These are phyloP conservation scores for Lutraria lutraria DNA, from an alignment of 2,888 invertebrate species.

Conservation along the genomic window DNA sequence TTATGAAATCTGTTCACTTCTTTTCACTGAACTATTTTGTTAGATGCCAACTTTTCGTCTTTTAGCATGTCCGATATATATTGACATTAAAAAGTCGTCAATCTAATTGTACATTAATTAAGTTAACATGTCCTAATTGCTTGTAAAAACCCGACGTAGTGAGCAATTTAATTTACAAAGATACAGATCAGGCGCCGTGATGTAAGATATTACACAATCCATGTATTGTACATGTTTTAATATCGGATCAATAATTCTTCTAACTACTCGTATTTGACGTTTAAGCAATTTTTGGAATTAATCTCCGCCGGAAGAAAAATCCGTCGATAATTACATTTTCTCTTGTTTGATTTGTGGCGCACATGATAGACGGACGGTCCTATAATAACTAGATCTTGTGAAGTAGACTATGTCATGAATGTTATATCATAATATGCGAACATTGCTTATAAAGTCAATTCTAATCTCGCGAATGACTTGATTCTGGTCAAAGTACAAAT, in stretches of 20 bases:
- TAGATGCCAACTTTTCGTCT: no score
- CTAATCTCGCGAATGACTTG: no score
- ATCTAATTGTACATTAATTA: neutral
- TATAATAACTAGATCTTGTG: no score
- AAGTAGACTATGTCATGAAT: no score
- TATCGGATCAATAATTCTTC: neutral
- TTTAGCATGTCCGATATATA: neutral
- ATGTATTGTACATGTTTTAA: neutral
- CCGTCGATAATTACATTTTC: no score
- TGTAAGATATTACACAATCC: neutral
- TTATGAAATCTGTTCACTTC: no score
- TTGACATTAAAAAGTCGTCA: constrained; percentile 6
- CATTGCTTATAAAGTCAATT: no score
- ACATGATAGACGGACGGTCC: no score
- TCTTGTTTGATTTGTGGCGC: no score
- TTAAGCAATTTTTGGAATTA: neutral
- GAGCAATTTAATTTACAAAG: constrained; percentile 11
- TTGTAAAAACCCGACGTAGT: neutral
- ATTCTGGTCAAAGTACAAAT: no score
- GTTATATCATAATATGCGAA: no score
- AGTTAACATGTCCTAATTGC: neutral
- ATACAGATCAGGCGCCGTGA: constrained; percentile 8
- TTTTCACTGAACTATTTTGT: no score
- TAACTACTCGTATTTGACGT: neutral
- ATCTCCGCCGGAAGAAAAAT: neutral